These are phyloP conservation scores for Choloepus didactylus DNA, from an alignment of 2,797 vertebrate genomes.

Conservation along the genomic window DNA sequence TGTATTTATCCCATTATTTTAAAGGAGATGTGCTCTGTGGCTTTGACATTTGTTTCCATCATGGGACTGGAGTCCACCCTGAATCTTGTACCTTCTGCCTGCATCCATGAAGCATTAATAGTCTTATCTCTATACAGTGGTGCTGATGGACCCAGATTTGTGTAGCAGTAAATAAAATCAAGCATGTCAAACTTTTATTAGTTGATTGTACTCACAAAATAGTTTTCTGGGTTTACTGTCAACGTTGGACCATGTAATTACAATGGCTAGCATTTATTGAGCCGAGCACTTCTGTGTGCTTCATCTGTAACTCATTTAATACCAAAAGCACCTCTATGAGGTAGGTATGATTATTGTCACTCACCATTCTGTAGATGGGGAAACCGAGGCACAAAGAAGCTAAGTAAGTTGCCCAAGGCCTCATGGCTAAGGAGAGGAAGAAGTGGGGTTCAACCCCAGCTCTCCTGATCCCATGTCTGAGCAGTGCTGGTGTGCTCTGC, in stretches of 20 bases:
- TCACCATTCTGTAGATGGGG: neutral
- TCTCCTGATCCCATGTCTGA: fast-evolving
- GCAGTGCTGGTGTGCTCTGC: neutral
- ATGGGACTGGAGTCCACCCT: neutral
- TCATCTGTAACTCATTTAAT: neutral
- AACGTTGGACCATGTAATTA: neutral
- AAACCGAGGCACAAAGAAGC: neutral
- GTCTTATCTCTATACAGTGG: no score
- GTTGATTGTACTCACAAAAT: no score
- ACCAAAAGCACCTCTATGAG: neutral
- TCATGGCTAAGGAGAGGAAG: fast-evolving
- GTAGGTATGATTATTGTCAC: fast-evolving
- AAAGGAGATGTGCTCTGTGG: neutral
- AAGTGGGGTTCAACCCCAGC: neutral
- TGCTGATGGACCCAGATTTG: neutral
- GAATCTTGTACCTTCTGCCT: neutral
- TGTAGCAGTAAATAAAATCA: neutral
- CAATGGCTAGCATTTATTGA: neutral
- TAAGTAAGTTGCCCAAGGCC: neutral
- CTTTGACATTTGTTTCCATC: neutral
- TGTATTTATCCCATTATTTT: neutral
- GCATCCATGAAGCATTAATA: fast-evolving
- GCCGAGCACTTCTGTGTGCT: no score
- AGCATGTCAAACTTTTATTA: no score
- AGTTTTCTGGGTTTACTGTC: neutral